A percentile compares a stretch with the other conserved stretches of the same genome.
phyloP scores from a whole-genome alignment of 2,113 vertebrate species.

The Cairina moschata region DNA sequence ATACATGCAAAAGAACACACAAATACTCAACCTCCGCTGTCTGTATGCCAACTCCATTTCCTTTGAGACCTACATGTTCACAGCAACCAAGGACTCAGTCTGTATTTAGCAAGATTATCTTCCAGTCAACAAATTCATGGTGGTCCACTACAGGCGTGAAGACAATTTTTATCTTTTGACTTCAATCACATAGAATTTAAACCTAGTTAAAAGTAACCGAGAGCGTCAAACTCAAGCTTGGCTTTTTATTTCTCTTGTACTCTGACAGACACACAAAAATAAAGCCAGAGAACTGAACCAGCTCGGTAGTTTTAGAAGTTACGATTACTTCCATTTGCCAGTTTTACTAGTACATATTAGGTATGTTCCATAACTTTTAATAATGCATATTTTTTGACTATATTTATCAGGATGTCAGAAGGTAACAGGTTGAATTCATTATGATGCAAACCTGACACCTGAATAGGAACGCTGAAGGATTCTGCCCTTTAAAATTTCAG shows the following conservation, averaged over 20 bases:
- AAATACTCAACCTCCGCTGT: not conserved
- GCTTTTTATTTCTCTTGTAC: not conserved
- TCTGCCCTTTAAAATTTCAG: not conserved
- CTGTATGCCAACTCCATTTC: not conserved
- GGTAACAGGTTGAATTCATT: not conserved
- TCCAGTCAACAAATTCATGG: not conserved
- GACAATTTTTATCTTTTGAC: not conserved
- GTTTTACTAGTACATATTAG: not conserved
- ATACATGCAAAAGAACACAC: rapidly evolving
- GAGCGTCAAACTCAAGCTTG: not conserved
- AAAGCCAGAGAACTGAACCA: not conserved
- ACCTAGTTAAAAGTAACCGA: not conserved
- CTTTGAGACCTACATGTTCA: not conserved
- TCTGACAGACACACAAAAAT: not conserved
- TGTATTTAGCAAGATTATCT: not conserved
- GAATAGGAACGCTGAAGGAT: not conserved
- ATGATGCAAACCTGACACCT: not conserved
- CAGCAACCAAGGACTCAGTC: not conserved
- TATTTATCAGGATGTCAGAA: not conserved
- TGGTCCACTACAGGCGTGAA: not conserved
- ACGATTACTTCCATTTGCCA: not conserved
- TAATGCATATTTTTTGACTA: not conserved
- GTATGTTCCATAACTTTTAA: not conserved
- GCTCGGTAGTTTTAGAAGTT: not conserved
- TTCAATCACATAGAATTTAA: not conserved